A percentile compares a stretch with the other conserved stretches of the same genome.
Evolutionary conservation across 2,113 vertebrate species (phyloP).

Genomic region (Odocoileus hemionus): DNA sequence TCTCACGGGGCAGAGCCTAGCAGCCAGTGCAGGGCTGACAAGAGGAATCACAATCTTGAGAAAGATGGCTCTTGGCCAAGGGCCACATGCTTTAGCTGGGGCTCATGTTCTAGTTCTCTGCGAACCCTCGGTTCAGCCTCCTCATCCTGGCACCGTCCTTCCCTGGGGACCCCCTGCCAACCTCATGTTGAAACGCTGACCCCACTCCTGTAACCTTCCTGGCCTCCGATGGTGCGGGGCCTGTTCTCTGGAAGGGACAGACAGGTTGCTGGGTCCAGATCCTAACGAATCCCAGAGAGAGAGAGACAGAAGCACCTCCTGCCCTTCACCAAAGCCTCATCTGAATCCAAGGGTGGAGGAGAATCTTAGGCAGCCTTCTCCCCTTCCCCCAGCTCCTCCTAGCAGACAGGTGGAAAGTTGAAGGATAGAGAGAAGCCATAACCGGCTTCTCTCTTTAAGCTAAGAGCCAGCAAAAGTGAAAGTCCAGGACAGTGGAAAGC

Average conservation of each 20-base stretch:
- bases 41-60: neutral
- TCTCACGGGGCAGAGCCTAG: accelerated
- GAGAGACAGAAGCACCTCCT: neutral
- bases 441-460: neutral
- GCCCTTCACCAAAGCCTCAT: neutral
- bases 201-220: neutral
- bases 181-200: neutral
- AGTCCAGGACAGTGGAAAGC: neutral
- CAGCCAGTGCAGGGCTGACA: neutral
- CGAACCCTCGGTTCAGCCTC: neutral
- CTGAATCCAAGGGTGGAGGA: neutral
- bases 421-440: neutral
- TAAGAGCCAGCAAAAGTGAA: neutral
- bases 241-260: neutral
- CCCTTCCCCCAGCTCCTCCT: accelerated
- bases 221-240: neutral
- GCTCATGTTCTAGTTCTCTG: neutral
- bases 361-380: neutral
- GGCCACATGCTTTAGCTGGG: neutral
- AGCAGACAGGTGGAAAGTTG: neutral
- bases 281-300: neutral
- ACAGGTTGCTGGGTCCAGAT: neutral
- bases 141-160: neutral
- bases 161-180: neutral
- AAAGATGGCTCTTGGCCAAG: neutral